Conservation (phyloP, 2,888 invertebrate species). For the Troides helena region DNA sequence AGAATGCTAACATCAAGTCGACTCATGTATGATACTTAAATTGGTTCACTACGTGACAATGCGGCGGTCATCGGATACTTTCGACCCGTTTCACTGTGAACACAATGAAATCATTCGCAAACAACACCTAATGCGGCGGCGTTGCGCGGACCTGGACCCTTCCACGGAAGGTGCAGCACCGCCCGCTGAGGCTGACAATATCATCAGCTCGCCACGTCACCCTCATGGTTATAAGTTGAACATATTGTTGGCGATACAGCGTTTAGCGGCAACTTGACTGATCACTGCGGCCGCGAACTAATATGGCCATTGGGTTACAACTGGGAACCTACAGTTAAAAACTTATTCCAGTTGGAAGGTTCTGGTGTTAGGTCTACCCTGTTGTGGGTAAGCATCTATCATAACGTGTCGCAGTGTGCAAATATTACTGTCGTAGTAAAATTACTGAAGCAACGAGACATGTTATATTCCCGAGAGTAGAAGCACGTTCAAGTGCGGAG, state of each 20-base stretch:
- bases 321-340: too few species aligned
- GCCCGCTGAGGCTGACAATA: background rate
- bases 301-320: background rate
- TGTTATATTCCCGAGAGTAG: too few species aligned
- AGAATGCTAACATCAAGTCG: too few species aligned
- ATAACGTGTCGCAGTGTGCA: too few species aligned
- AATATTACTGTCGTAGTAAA: too few species aligned
- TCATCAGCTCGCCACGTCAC: slow-evolving; percentile 13
- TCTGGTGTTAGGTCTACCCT: background rate
- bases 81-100: slow-evolving; percentile 10
- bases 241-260: background rate
- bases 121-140: slow-evolving; percentile 8
- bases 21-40: background rate
- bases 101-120: background rate
- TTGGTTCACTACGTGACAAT: background rate
- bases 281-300: background rate
- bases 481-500: too few species aligned
- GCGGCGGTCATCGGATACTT: background rate
- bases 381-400: background rate
- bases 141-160: background rate
- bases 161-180: slow-evolving; percentile 16
- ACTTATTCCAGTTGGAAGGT: too few species aligned
- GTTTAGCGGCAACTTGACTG: background rate
- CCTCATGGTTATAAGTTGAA: background rate
- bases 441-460: too few species aligned